A percentile compares a stretch with the other conserved stretches of the same genome.
Evolutionary conservation across 2,113 vertebrate species (phyloP).

Genomic region (Lophochroa leadbeateri): DNA sequence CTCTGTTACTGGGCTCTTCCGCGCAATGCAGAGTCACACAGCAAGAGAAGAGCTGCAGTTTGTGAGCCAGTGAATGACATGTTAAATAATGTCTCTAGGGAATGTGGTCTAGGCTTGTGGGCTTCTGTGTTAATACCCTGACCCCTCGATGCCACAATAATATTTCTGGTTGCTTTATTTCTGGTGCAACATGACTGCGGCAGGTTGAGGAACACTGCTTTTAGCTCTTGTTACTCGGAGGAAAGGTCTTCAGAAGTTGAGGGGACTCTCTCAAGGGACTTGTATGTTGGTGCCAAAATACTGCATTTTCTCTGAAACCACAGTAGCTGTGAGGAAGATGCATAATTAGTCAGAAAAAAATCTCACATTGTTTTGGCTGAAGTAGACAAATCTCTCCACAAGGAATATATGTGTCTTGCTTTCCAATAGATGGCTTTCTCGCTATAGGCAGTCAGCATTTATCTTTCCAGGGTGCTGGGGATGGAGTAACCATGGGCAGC

Average conservation of each 20-base stretch:
- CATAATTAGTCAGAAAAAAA: not conserved
- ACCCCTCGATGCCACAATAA: accelerated
- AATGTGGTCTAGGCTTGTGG: not conserved
- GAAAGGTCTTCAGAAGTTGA: not conserved
- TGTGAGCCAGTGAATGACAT: not conserved
- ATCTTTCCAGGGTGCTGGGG: not conserved
- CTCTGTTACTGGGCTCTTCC: not conserved
- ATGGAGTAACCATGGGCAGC: not conserved
- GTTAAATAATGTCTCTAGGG: not conserved
- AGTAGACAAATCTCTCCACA: not conserved
- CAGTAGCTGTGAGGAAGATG: accelerated
- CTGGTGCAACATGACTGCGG: not conserved
- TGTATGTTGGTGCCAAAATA: not conserved
- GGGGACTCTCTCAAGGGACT: not conserved
- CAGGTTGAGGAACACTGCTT: accelerated
- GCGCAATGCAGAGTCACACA: accelerated
- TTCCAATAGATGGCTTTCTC: not conserved
- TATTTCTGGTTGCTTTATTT: not conserved
- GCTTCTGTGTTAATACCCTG: not conserved
- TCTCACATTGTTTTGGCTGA: accelerated
- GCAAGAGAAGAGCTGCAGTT: not conserved
- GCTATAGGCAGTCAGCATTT: not conserved
- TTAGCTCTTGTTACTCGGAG: not conserved
- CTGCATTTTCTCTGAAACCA: accelerated
- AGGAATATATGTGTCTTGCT: accelerated